Evolutionary conservation across 2,888 invertebrate genomes (phyloP).

Genomic region (Leucania comma): DNA sequence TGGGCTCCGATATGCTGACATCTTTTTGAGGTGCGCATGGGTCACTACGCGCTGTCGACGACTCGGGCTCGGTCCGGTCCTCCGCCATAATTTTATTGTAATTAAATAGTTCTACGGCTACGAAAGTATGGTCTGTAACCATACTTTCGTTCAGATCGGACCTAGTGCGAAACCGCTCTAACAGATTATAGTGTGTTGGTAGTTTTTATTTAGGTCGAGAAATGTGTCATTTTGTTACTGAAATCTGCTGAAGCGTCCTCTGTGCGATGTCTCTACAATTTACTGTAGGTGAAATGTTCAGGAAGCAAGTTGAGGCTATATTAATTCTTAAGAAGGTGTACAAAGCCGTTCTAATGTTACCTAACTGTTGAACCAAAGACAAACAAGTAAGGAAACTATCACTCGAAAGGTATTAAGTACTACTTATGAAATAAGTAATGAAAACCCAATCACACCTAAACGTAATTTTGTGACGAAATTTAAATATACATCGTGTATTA

Average conservation of each 20-base stretch:
- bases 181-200: not conserved
- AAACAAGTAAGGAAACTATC: not conserved
- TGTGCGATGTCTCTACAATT: too few species aligned
- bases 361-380: constrained; percentile 3
- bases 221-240: not conserved
- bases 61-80: too few species aligned
- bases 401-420: not conserved
- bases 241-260: not conserved
- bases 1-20: too few species aligned
- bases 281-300: not conserved
- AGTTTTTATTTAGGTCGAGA: not conserved
- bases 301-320: not conserved
- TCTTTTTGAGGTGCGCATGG: too few species aligned
- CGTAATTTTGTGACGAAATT: constrained; percentile 63
- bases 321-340: not conserved
- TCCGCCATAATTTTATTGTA: too few species aligned
- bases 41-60: too few species aligned
- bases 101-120: too few species aligned
- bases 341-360: not conserved
- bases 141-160: too few species aligned
- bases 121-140: too few species aligned
- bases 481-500: constrained; percentile 78
- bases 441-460: constrained; percentile 25
- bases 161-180: too few species aligned
- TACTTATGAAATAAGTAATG: constrained; percentile 1